A percentile compares a stretch with the other conserved stretches of the same genome.
Conservation (phyloP, 64 coral and sea anemone genomes). For the Hydrozoanthus tunicans region DNA sequence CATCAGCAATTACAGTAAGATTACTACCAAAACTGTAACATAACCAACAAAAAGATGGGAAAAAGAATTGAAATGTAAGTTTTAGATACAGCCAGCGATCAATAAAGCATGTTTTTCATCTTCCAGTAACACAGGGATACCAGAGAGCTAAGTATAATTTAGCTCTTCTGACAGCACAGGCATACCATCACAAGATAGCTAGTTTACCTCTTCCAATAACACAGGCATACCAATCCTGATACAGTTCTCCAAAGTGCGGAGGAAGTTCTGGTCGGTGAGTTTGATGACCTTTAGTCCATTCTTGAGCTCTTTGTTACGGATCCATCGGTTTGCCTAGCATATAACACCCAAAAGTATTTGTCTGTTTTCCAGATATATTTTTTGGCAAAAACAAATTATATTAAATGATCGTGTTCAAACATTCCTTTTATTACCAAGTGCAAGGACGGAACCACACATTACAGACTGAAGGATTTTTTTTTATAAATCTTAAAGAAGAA, state of each 20-base stretch:
- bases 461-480: too few species aligned
- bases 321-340: conserved; percentile 96
- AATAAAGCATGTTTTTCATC: neutral
- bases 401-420: too few species aligned
- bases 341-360: neutral
- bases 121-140: neutral
- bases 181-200: neutral
- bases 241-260: conserved; percentile 97
- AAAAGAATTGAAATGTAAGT: too few species aligned
- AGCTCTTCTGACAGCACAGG: neutral
- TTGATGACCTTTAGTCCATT: conserved; percentile 98
- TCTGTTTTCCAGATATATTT: neutral
- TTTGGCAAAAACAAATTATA: too few species aligned
- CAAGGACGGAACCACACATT: too few species aligned
- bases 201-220: conserved; percentile 79
- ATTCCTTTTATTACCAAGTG: too few species aligned
- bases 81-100: neutral
- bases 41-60: too few species aligned
- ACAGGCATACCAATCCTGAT: conserved; percentile 99
- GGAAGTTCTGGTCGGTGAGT: conserved; percentile 95
- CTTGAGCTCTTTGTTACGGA: conserved; percentile 95
- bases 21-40: too few species aligned
- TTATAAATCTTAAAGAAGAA: too few species aligned
- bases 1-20: too few species aligned
- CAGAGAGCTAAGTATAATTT: neutral